Evolutionary conservation across 2,113 vertebrate genomes (phyloP).

Genomic region (Sebastes schlegelii): DNA sequence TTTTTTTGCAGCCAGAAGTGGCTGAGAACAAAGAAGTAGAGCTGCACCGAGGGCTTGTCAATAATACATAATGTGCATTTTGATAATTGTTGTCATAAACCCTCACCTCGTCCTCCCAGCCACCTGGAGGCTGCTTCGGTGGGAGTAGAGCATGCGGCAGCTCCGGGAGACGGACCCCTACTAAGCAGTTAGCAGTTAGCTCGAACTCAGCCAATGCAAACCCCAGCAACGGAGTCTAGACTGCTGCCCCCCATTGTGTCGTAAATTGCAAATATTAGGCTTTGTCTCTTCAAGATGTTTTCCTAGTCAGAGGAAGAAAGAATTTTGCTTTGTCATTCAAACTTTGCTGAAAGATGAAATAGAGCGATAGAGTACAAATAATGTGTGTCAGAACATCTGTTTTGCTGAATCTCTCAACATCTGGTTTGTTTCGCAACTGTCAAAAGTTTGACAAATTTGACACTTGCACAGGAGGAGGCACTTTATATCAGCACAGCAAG

Average conservation of each 20-base stretch:
- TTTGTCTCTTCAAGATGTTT: neutral
- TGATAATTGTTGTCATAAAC: too few relatives aligned
- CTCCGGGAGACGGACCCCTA: too few relatives aligned
- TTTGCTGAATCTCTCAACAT: constrained; percentile 17
- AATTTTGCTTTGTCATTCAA: neutral
- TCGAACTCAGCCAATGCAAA: too few relatives aligned
- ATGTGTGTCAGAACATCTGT: constrained; percentile 47
- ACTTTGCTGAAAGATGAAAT: neutral
- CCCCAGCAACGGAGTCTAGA: too few relatives aligned
- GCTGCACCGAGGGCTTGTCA: too few relatives aligned
- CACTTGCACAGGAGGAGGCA: neutral
- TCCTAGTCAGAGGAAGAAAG: neutral
- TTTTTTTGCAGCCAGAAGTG: too few relatives aligned
- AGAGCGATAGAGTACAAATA: neutral
- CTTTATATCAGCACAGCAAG: constrained; percentile 18
- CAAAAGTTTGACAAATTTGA: constrained; percentile 30
- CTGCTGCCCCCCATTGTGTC: neutral
- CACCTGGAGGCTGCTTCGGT: too few relatives aligned
- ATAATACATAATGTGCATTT: too few relatives aligned
- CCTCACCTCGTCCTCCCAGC: too few relatives aligned
- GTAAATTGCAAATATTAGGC: neutral
- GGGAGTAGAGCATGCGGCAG: too few relatives aligned
- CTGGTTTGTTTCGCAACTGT: constrained; percentile 44
- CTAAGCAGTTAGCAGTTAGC: too few relatives aligned
- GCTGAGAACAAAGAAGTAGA: too few relatives aligned